phyloP scores from a whole-genome alignment of 2,888 invertebrate species.

The Nematopogon swammerdamellus region DNA sequence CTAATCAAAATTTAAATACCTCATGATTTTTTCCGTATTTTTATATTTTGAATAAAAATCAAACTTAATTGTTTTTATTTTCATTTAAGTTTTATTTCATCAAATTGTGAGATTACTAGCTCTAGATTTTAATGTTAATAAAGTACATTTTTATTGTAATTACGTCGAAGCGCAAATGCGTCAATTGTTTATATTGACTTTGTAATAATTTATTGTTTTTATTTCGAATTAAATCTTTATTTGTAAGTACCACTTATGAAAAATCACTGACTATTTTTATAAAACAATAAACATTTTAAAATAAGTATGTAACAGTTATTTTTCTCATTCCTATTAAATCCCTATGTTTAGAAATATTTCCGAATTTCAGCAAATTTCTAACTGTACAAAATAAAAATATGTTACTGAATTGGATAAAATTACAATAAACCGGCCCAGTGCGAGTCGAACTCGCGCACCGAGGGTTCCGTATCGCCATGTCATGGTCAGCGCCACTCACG shows the following conservation, averaged over 20 bases:
- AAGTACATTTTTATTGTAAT: neutral
- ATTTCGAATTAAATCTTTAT: neutral
- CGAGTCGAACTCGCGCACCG: no score
- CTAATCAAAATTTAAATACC: neutral
- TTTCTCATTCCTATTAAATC: no score
- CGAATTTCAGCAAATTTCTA: no score
- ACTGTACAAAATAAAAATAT: no score
- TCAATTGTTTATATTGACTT: neutral
- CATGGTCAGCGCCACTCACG: no score
- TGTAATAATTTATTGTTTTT: neutral
- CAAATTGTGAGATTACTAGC: neutral
- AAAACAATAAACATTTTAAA: neutral
- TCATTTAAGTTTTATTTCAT: no score
- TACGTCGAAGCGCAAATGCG: neutral
- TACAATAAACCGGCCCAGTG: no score
- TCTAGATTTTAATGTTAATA: neutral
- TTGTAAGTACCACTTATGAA: neutral
- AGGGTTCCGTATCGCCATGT: no score
- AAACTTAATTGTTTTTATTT: neutral
- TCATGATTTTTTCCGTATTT: no score
- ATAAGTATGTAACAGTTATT: neutral
- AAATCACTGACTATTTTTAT: neutral
- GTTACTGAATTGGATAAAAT: no score
- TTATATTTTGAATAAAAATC: no score
- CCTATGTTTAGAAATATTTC: no score